Evolutionary conservation across 2,797 vertebrate genomes (phyloP).

Genomic region (Picus viridis): DNA sequence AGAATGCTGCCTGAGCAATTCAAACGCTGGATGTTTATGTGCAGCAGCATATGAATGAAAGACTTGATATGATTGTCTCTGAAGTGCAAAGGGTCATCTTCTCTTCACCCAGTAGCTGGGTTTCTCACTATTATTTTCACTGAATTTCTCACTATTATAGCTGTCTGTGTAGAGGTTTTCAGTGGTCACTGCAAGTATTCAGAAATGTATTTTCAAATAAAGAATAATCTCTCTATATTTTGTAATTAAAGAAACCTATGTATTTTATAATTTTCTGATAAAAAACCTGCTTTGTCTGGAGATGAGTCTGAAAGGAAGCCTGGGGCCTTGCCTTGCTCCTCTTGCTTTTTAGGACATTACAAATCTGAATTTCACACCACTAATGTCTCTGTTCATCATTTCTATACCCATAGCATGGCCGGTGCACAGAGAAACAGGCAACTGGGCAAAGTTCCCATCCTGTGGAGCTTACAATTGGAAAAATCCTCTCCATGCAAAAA

Average conservation of each 20-base stretch:
- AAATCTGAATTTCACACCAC: not conserved
- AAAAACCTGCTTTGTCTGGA: not conserved
- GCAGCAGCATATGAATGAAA: not conserved
- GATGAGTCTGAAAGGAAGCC: not conserved
- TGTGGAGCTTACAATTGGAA: not conserved
- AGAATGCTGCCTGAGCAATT: not conserved
- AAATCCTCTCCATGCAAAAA: not conserved
- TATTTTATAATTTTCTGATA: not conserved
- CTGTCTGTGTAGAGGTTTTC: not conserved
- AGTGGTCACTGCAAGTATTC: not conserved
- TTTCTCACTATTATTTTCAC: not conserved
- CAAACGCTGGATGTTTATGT: not conserved
- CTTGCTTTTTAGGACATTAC: not conserved
- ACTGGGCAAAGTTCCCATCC: not conserved
- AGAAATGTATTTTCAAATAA: not conserved
- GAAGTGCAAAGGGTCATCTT: not conserved
- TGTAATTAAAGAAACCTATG: not conserved
- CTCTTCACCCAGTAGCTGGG: not conserved
- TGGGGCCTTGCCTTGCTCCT: not conserved
- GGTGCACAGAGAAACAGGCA: not conserved
- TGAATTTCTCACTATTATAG: not conserved
- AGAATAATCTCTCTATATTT: not conserved
- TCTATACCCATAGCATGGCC: not conserved
- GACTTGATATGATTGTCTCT: not conserved
- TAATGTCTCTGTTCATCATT: slow-evolving; percentile 29